A percentile compares a stretch with the other conserved stretches of the same genome.
These are phyloP conservation scores for Dolichallabes microphthalmus DNA, from an alignment of 2,113 vertebrate species.

Conservation along the genomic window DNA sequence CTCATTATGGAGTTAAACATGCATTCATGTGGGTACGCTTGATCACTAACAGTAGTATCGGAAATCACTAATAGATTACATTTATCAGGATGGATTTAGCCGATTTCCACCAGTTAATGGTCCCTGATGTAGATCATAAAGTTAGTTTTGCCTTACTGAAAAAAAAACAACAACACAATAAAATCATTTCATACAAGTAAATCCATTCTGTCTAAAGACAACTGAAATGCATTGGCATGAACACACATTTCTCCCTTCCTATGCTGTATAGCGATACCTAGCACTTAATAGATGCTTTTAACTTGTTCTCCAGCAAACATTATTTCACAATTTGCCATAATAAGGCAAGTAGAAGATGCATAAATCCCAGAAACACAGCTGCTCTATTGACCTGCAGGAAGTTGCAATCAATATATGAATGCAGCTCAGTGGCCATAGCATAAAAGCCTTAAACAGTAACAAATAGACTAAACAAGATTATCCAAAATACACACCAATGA, in stretches of 20 bases:
- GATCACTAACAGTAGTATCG: not conserved
- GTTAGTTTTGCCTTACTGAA: not conserved
- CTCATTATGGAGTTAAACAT: not conserved
- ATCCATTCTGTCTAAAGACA: not conserved
- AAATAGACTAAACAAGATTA: slow-evolving; percentile 3
- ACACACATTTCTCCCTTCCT: not conserved
- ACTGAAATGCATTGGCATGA: not conserved
- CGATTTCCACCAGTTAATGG: not conserved
- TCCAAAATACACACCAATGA: not conserved
- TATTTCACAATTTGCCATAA: not conserved
- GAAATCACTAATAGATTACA: not conserved
- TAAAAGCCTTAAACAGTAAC: not conserved
- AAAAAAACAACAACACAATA: not conserved
- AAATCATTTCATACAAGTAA: not conserved
- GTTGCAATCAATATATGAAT: slow-evolving; percentile 7
- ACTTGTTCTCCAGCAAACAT: slow-evolving; percentile 9
- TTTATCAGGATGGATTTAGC: not conserved
- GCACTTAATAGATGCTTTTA: slow-evolving; percentile 9
- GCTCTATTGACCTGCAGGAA: slow-evolving; percentile 31
- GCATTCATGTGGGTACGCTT: not conserved
- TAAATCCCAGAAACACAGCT: slow-evolving; percentile 14
- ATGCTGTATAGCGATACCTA: not conserved
- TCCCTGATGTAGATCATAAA: not conserved
- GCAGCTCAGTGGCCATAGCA: not conserved
- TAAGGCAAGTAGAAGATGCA: not conserved